A percentile compares a stretch with the other conserved stretches of the same genome.
phyloP scores from a whole-genome alignment of 2,113 vertebrate genomes.

The Tylochromis polylepis region DNA sequence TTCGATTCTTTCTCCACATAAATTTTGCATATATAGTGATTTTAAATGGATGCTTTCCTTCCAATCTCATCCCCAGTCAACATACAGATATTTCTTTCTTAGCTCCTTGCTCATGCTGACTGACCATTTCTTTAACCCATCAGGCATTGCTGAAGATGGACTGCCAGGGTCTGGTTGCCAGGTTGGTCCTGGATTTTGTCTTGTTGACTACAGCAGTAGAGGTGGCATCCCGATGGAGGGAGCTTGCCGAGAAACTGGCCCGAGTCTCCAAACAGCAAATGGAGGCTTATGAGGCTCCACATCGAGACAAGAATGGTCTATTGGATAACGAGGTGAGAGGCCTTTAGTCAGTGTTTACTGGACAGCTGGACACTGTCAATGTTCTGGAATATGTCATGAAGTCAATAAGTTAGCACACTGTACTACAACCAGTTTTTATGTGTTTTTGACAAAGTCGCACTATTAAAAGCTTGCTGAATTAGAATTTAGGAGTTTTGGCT shows the following conservation, averaged over 20 bases:
- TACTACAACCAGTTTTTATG: background rate
- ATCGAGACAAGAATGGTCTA: slow-evolving; percentile 82
- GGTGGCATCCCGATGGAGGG: slow-evolving; percentile 93
- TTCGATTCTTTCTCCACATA: background rate
- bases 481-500: background rate
- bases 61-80: background rate
- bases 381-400: background rate
- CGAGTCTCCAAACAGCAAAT: slow-evolving; percentile 92
- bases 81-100: background rate
- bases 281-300: slow-evolving; percentile 93
- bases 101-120: background rate
- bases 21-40: background rate
- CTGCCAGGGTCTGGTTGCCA: slow-evolving; percentile 91
- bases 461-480: background rate
- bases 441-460: background rate
- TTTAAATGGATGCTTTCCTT: background rate
- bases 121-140: background rate
- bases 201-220: slow-evolving; percentile 95
- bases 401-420: background rate
- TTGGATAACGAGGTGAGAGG: slow-evolving; percentile 87
- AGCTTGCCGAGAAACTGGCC: slow-evolving; percentile 90
- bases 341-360: background rate
- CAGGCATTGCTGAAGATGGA: slow-evolving; percentile 96
- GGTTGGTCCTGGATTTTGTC: slow-evolving; percentile 90
- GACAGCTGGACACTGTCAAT: background rate